Base-by-base conservation (phyloP, 2,797 vertebrate genomes). In the Gymnoscopelus braueri region DNA sequence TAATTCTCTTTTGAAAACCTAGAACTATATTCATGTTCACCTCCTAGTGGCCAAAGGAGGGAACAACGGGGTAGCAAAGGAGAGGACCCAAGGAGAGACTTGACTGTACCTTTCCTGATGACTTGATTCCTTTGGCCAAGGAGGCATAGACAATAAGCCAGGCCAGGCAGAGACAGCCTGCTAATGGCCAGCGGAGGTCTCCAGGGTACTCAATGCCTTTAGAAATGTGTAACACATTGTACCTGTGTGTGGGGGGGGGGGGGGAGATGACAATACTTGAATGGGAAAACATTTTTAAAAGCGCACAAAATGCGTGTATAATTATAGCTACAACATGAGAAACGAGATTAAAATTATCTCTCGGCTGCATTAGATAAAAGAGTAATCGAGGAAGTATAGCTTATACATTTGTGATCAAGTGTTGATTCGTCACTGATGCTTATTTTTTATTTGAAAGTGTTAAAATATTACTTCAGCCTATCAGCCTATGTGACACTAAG, bases 61-160 rank as follows among this genome's bases (percentile, higher is more conserved):
- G 5, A 53, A 48, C 2, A 39, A 14, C 11, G 58, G 23, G 65
- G 49, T 10, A 23, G 54, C 39, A 39, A 56, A 56, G 4, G 39
- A 52, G 10, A 32, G 5, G 3, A 44, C 2, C 9, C 54, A 23
- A 23, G 52, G 19, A 26, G 12, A 29, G 2, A 24, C 0, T 0
- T 44, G 4, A 13, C 10, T 12, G 47, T 93, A 99, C 98, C 94
- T 99, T 99, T 83, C 98, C 98, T 35, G 98, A 99, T 65, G 97
- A 96, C 92, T 99, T 99, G 94, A 99, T 99, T 85, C 98, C 98
- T 94, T 99, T 99, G 58, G 97, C 97, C 79, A 99, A 91, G 35
- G 97, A 99, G 0, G 94, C 94, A 3, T 99, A 99, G 51, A 99
- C 98, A 59, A 99, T 99, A 60, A 96, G 68, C 98, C 98, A 99